These are phyloP conservation scores for Chalcosyrphus nemorum DNA, from an alignment of 2,888 invertebrate species.

Conservation along the genomic window DNA sequence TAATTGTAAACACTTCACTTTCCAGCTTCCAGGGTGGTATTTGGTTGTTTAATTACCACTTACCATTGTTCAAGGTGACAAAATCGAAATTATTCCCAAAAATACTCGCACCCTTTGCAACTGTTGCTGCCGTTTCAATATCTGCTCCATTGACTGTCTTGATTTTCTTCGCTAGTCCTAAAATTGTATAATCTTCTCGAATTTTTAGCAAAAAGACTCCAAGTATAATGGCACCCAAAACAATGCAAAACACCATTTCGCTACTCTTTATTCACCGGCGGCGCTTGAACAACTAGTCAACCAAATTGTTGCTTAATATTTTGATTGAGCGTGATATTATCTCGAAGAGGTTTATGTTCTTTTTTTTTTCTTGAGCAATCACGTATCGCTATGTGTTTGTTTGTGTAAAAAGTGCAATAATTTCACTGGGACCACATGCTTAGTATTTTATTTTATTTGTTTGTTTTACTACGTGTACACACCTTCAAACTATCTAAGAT, in stretches of 20 bases:
- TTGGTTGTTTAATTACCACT: too few species aligned
- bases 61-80: constrained; percentile 74
- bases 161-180: constrained; percentile 38
- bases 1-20: too few species aligned
- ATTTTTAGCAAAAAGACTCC: constrained; percentile 16
- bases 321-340: neutral
- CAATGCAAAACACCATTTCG: neutral
- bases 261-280: neutral
- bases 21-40: too few species aligned
- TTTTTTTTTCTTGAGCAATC: too few species aligned
- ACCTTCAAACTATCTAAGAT: too few species aligned
- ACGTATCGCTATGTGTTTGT: too few species aligned
- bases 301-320: neutral
- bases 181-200: constrained; percentile 9
- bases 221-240: constrained; percentile 8
- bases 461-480: too few species aligned
- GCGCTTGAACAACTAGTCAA: neutral
- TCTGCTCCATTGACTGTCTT: constrained; percentile 76
- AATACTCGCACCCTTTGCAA: constrained; percentile 74
- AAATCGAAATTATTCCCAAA: constrained; percentile 78
- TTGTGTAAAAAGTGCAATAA: too few species aligned
- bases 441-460: too few species aligned
- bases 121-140: constrained; percentile 74
- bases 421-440: too few species aligned
- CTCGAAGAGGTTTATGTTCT: neutral